Conservation (phyloP, 2,888 invertebrate genomes). For the Phalangium opilio region DNA sequence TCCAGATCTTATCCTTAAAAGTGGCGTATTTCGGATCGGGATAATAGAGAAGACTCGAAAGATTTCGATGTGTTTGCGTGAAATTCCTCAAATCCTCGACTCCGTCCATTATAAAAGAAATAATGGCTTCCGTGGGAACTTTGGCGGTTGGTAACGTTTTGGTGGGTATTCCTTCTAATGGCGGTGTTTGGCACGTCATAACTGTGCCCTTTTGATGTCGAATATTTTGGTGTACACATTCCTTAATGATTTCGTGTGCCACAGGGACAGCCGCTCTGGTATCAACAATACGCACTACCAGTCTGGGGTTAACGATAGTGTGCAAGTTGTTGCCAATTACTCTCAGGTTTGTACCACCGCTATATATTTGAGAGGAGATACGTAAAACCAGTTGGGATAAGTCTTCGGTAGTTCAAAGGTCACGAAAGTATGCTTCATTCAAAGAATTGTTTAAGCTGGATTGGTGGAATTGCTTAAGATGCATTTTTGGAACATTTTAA, state of each 20-base stretch:
- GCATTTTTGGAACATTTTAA: too few species aligned
- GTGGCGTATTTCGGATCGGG: constrained; percentile 25
- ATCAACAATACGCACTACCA: constrained; percentile 25
- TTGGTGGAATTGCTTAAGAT: too few species aligned
- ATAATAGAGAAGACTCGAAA: constrained; percentile 26
- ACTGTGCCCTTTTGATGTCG: not conserved
- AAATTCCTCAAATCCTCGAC: constrained; percentile 22
- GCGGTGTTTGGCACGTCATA: too few species aligned
- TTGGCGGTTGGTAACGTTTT: constrained; percentile 10
- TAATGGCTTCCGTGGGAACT: constrained; percentile 19
- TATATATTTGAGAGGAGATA: constrained; percentile 12
- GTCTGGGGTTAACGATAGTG: constrained; percentile 25
- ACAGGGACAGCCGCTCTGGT: constrained; percentile 9
- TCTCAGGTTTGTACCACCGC: constrained; percentile 27
- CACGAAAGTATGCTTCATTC: too few species aligned
- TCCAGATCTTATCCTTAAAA: constrained; percentile 19
- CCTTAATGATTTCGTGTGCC: constrained; percentile 22
- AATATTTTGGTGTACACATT: constrained; percentile 18
- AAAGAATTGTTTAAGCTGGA: too few species aligned
- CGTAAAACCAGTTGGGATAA: too few species aligned
- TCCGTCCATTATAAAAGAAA: constrained; percentile 29
- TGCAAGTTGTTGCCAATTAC: constrained; percentile 28
- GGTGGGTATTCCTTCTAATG: too few species aligned
- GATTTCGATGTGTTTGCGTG: constrained; percentile 13
- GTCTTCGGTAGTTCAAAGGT: too few species aligned